Evolutionary conservation across 2,888 invertebrate genomes (phyloP), one percentile per base, ranked within the genome.

Genomic region (Strigamia crassipes): DNA sequence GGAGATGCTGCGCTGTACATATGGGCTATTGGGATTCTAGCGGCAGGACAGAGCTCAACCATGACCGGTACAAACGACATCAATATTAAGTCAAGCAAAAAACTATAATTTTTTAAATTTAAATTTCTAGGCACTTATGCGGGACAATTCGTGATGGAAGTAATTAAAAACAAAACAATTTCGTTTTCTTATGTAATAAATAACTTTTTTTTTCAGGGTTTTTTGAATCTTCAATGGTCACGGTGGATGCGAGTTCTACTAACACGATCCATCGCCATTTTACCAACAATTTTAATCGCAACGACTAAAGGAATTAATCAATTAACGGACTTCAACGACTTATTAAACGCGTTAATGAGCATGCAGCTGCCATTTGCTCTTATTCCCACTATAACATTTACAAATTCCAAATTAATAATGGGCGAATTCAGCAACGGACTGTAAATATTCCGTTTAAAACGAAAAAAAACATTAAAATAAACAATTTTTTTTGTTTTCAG

Each of bases 231-330:
- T 18, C 92, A 92, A 85, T 96, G 95, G 95, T 91, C 93, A 0
- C 91, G 94, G 56, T 96, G 96, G 96, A 93, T 93, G 88, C 89
- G 96, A 86, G 94, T 96, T 0, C 88, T 95, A 23, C 90, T 96
- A 85, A 96, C 96, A 0, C 91, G 96, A 84, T 90, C 92, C 8
- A 93, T 96, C 85, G 96, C 96, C 34, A 95, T 96, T 84, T 88
- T 92, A 9, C 91, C 91, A 15, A 94, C 94, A 0, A 92, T 94
- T 85, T 91, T 91, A 83, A 89, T 93, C 18, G 83, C 83, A 1
- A 34, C 56, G 2, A 83, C 79, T 34, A 81, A 73, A 27, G 82
- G 84, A 31, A 83, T 88, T 38, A 83, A 86, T 23, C 85, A 88
- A 31, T 84, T 89, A 82, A 87, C 87, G 4, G 84, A 87, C 27